phyloP scores from a whole-genome alignment of 2,888 invertebrate genomes.

The Archips crataeganus region DNA sequence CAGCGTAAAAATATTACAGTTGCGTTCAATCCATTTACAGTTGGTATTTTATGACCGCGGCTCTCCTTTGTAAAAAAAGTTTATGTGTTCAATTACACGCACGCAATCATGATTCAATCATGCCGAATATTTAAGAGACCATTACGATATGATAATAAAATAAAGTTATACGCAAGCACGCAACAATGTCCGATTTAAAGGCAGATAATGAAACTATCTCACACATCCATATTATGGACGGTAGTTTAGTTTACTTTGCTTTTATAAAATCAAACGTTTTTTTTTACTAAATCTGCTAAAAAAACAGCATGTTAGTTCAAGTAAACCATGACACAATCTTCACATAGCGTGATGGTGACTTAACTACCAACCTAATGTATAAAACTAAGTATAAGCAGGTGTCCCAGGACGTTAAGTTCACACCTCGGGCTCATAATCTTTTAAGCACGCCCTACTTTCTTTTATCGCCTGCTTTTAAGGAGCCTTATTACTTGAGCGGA shows the following conservation, averaged over 20 bases:
- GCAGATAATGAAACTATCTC: slow-evolving; percentile 3
- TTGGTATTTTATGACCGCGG: slow-evolving; percentile 52
- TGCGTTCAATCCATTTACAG: slow-evolving; percentile 46
- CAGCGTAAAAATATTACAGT: slow-evolving; percentile 45
- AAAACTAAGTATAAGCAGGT: slow-evolving; percentile 42
- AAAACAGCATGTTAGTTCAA: not conserved
- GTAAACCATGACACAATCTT: not conserved
- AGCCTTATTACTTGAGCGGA: slow-evolving; percentile 53
- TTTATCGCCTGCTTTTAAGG: slow-evolving; percentile 57
- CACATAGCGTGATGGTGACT: not conserved
- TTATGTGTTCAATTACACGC: slow-evolving; percentile 64
- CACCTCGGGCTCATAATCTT: slow-evolving; percentile 58
- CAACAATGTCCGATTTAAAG: slow-evolving; percentile 42
- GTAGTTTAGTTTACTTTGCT: not conserved
- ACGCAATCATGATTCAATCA: slow-evolving; percentile 54
- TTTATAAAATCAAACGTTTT: no score
- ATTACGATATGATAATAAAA: slow-evolving; percentile 58
- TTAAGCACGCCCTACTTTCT: slow-evolving; percentile 60
- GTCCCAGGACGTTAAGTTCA: slow-evolving; percentile 50
- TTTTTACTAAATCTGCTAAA: no score
- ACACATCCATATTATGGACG: not conserved
- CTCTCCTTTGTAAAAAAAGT: slow-evolving; percentile 56
- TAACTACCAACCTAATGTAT: slow-evolving; percentile 20
- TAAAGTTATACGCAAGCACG: slow-evolving; percentile 52
- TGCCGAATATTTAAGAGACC: slow-evolving; percentile 56